These are phyloP conservation scores for Cantharis nigra DNA, from an alignment of 2,888 invertebrate genomes.

Conservation along the genomic window DNA sequence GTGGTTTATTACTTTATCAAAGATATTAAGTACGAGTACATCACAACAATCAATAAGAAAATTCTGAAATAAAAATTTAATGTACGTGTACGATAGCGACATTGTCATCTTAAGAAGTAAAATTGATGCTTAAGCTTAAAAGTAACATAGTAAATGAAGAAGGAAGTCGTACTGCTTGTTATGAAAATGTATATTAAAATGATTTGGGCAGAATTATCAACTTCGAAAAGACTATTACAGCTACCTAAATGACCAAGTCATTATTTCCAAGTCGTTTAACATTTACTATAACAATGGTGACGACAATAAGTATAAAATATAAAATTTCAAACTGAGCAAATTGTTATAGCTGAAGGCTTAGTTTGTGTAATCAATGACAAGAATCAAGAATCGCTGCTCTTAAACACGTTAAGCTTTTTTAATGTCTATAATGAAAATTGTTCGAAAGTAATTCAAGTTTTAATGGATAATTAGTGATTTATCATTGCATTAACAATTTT, in stretches of 20 bases:
- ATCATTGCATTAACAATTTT: neutral
- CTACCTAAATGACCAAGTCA: neutral
- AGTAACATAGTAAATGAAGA: neutral
- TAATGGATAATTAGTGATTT: neutral
- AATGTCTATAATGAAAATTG: neutral
- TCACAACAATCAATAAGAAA: neutral
- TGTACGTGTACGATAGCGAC: neutral
- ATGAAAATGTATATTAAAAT: neutral
- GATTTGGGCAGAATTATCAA: neutral
- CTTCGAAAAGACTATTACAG: neutral
- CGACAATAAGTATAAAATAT: constrained; percentile 5
- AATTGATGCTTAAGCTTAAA: neutral
- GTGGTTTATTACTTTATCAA: neutral
- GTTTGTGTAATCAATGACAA: neutral
- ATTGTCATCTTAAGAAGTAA: neutral
- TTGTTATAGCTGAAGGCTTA: neutral
- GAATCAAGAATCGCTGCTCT: neutral
- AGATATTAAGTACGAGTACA: neutral
- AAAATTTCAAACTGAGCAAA: neutral
- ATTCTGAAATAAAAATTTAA: neutral
- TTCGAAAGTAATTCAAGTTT: neutral
- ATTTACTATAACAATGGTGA: constrained; percentile 2
- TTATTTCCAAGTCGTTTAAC: constrained; percentile 8
- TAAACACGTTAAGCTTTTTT: neutral
- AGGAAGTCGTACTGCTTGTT: neutral